Percentiles rank a stretch among this genome's conserved stretches.
phyloP scores from a whole-genome alignment of 1,140 invertebrate genomes.

The Reticulitermes speratus region DNA sequence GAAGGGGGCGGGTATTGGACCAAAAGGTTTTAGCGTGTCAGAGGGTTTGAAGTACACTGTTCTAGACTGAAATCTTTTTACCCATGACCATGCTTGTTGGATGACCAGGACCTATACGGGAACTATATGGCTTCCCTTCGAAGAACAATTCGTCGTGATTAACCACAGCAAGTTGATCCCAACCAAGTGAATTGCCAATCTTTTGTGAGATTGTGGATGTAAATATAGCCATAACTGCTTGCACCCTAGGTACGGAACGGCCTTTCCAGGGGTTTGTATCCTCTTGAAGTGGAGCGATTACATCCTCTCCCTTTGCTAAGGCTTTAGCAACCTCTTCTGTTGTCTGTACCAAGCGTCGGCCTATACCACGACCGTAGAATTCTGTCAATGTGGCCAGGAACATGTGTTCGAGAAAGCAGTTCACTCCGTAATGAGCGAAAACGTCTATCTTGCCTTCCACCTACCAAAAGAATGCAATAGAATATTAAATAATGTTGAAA shows the following conservation, averaged over 20 bases:
- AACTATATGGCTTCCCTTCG: background rate
- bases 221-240: slow-evolving; percentile 3
- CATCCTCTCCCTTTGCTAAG: background rate
- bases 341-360: background rate
- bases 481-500: background rate
- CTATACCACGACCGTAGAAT: background rate
- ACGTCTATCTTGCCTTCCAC: background rate
- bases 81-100: background rate
- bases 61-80: background rate
- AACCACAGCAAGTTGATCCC: background rate
- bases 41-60: background rate
- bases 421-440: background rate
- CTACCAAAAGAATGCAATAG: background rate
- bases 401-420: background rate
- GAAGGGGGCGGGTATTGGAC: too few species aligned
- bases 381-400: slow-evolving; percentile 8
- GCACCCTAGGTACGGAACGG: background rate
- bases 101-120: background rate
- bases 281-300: background rate
- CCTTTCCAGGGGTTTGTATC: background rate
- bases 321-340: background rate
- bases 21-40: too few species aligned
- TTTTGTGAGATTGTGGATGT: background rate
- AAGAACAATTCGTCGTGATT: background rate
- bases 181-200: background rate